phyloP scores from a whole-genome alignment of 2,888 invertebrate species.

The Tachina lurida region DNA sequence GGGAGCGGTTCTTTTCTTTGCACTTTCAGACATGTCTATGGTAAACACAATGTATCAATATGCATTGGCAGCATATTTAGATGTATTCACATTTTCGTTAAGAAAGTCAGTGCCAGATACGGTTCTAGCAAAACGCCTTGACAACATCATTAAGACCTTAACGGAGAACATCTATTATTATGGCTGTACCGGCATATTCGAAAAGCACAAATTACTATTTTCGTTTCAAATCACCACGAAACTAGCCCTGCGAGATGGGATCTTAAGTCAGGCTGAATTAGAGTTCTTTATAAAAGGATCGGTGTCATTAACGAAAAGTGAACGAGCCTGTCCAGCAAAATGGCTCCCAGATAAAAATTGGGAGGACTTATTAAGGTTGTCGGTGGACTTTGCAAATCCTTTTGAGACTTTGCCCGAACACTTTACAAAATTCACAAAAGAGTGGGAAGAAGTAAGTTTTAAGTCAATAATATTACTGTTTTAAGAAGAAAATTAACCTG shows the following conservation, averaged over 20 bases:
- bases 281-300: slow-evolving; percentile 96
- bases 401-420: slow-evolving; percentile 88
- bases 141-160: slow-evolving; percentile 91
- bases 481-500: too few species aligned
- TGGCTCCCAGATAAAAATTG: slow-evolving; percentile 91
- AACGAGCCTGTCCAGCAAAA: slow-evolving; percentile 86
- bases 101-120: slow-evolving; percentile 92
- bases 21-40: slow-evolving; percentile 93
- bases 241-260: slow-evolving; percentile 88
- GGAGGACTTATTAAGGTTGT: slow-evolving; percentile 91
- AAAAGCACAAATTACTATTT: slow-evolving; percentile 93
- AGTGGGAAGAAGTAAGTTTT: slow-evolving; percentile 87
- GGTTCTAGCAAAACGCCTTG: slow-evolving; percentile 88
- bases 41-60: slow-evolving; percentile 97
- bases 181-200: slow-evolving; percentile 96
- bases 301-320: slow-evolving; percentile 89
- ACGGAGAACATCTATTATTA: slow-evolving; percentile 95
- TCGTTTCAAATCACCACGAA: slow-evolving; percentile 96
- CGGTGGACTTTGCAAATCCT: slow-evolving; percentile 86
- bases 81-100: slow-evolving; percentile 91
- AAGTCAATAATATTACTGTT: neutral
- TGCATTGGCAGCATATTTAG: slow-evolving; percentile 92
- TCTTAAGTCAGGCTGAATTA: slow-evolving; percentile 87
- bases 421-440: slow-evolving; percentile 84
- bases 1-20: slow-evolving; percentile 95